Evolutionary conservation across 2,888 invertebrate genomes (phyloP), one percentile per base, ranked within the genome.

Genomic region (Eupelmus urozonus): DNA sequence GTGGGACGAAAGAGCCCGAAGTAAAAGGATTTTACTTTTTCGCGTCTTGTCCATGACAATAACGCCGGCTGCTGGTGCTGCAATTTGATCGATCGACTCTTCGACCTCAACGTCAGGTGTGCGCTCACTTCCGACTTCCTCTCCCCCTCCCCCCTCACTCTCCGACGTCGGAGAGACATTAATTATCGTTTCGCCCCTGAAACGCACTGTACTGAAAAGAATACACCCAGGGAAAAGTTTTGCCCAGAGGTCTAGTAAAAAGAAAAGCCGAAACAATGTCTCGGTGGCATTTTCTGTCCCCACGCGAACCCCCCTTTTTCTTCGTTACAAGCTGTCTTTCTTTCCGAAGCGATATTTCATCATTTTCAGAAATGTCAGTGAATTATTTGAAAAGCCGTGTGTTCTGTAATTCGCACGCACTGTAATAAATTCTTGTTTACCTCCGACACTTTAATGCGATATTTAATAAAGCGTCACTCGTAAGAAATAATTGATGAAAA

Each of bases 21-120:
- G 23, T 74, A 57, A 59, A 67, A 78, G 67, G 45, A 78, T 73
- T 73, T 73, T 57, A 57, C 34, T 29, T 74, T 77, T 77, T 77
- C 65, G 49, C 70, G 23, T 71, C 51, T 71, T 34, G 71, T 60
- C 60, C 69, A 51, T 57, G 63, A 78, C 78, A 74, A 72, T 72
- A 72, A 34, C 34, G 65, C 16, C 53, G 53, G 53, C 45, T 45
- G n/a, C n/a, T n/a, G n/a, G 5, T 34, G 40, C 45, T 59, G 51
- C 40, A 69, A 51, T 79, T 67, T 79, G 76, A 76, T 76, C 76
- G 72, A 79, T 79, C 76, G 76, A 67, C 23, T 34, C 27, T 66
- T 76, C 66, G 42, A 72, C 70, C 67, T 78, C 70, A 66, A 76
- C 72, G 72, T 79, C 72, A 69, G 76, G 49, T 67, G 79, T 63